A percentile compares a stretch with the other conserved stretches of the same genome.
Evolutionary conservation across 2,797 vertebrate species (phyloP).

Genomic region (Notoglanidium macrostoma): DNA sequence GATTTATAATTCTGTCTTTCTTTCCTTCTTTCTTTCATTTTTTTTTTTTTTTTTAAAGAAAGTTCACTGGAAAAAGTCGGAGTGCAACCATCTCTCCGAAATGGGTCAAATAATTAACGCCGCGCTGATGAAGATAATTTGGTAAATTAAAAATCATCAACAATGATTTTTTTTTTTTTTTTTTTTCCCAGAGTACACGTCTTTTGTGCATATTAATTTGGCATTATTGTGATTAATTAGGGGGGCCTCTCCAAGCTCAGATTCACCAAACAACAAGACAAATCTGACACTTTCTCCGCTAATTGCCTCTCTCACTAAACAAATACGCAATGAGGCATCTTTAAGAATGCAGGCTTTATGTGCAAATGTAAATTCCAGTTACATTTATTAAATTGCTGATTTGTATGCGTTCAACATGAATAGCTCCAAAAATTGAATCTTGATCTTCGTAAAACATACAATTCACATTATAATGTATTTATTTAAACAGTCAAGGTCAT

Average conservation of each 20-base stretch:
- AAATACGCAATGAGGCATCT: conserved; percentile 34
- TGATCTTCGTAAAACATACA: conserved; percentile 15
- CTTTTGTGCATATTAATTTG: conserved; percentile 76
- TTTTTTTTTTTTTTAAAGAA: neutral
- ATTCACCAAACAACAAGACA: conserved; percentile 66
- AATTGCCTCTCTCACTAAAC: conserved; percentile 51
- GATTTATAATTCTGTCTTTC: conserved; percentile 9
- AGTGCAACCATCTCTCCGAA: conserved; percentile 68
- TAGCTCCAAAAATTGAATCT: conserved; percentile 14
- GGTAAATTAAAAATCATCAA: conserved; percentile 73
- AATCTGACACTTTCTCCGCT: conserved; percentile 43
- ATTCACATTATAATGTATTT: conserved; percentile 22
- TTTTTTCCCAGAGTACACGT: conserved; percentile 51
- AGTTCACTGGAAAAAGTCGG: conserved; percentile 67
- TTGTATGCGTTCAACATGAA: conserved; percentile 22
- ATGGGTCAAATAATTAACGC: conserved; percentile 77
- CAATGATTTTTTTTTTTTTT: conserved; percentile 64
- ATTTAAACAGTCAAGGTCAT: conserved; percentile 7
- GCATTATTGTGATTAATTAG: conserved; percentile 77
- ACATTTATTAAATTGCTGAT: conserved; percentile 37
- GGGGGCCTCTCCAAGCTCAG: conserved; percentile 67
- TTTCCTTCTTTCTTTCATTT: too few relatives aligned
- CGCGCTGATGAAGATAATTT: conserved; percentile 75
- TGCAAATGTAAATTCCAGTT: conserved; percentile 29
- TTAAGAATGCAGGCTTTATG: conserved; percentile 26